These are phyloP conservation scores for Enteromius mattozi DNA, from an alignment of 2,797 vertebrate species.

Conservation along the genomic window DNA sequence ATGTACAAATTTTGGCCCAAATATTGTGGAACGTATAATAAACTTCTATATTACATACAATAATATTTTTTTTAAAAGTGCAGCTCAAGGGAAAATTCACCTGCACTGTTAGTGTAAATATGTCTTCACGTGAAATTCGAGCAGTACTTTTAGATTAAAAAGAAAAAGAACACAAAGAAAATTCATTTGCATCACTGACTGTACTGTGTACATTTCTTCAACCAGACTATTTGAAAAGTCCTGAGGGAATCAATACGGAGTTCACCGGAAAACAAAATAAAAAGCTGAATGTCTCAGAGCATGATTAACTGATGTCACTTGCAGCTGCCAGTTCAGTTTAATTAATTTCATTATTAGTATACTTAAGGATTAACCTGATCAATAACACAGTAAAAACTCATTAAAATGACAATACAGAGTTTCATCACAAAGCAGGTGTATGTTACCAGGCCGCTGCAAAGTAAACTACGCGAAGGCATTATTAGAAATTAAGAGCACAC, in stretches of 20 bases:
- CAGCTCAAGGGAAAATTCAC: neutral
- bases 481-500: constrained; percentile 32
- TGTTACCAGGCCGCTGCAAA: constrained; percentile 54
- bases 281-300: constrained; percentile 23
- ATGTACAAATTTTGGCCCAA: neutral
- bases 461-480: constrained; percentile 43
- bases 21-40: neutral
- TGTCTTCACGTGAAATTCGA: constrained; percentile 36
- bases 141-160: neutral
- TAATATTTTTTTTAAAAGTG: neutral
- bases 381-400: constrained; percentile 61
- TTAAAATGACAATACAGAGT: constrained; percentile 63
- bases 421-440: constrained; percentile 62
- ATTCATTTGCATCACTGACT: constrained; percentile 14
- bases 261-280: constrained; percentile 37
- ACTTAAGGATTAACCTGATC: constrained; percentile 61
- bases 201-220: constrained; percentile 42
- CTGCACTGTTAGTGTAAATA: constrained; percentile 21
- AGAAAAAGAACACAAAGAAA: constrained; percentile 23
- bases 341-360: constrained; percentile 66
- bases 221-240: constrained; percentile 40
- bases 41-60: neutral
- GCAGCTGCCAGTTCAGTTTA: constrained; percentile 61
- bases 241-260: constrained; percentile 17
- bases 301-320: constrained; percentile 42